phyloP scores from a whole-genome alignment of 2,797 vertebrate species.

The Synaphobranchus kaupii region DNA sequence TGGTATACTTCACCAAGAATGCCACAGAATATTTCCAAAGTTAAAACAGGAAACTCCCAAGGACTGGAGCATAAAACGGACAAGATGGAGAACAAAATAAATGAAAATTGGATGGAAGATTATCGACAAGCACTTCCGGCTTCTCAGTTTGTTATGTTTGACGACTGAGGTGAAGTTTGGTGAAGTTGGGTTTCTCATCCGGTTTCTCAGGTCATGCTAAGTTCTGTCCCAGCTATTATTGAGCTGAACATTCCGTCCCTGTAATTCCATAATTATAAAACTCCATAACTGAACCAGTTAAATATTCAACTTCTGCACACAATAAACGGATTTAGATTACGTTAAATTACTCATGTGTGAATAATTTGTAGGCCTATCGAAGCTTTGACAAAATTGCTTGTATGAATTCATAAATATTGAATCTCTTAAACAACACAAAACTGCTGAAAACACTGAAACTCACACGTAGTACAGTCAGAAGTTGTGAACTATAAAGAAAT shows the following conservation, averaged over 20 bases:
- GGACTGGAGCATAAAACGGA: background rate
- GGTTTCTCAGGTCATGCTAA: background rate
- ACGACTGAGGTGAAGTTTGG: background rate
- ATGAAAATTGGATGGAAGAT: background rate
- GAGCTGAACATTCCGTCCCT: background rate
- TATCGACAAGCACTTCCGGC: no score
- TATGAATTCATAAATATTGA: no score
- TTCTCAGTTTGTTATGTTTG: background rate
- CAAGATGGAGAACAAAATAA: background rate
- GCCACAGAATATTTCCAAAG: background rate
- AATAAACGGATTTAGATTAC: no score
- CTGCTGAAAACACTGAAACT: background rate
- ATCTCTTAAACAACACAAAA: background rate
- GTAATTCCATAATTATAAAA: background rate
- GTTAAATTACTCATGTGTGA: no score
- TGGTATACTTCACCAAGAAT: background rate
- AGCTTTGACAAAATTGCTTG: no score
- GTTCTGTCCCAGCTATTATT: background rate
- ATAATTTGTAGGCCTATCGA: no score
- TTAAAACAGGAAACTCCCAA: no score
- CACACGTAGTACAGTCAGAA: background rate
- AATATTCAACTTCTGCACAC: no score
- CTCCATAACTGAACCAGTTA: background rate
- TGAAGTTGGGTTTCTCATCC: no score
- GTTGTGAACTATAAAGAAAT: background rate